Conservation (phyloP, 2,797 vertebrate genomes). For the Catamblyrhynchus diadema region DNA sequence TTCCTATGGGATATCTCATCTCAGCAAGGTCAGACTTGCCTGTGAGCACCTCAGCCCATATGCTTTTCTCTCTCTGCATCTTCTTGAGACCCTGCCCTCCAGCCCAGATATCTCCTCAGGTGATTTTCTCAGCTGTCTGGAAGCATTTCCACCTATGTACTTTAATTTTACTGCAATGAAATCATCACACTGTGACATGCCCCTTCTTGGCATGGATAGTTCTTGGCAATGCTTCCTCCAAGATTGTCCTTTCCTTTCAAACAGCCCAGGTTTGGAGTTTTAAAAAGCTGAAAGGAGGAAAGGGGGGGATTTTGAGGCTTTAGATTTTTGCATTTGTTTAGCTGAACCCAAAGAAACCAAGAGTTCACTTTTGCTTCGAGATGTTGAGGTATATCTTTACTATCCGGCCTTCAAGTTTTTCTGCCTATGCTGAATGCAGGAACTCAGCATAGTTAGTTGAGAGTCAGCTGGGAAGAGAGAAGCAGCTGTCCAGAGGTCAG, state of each 20-base stretch:
- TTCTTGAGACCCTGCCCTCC: not conserved
- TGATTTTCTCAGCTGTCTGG: not conserved
- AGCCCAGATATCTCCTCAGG: not conserved
- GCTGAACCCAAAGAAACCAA: not conserved
- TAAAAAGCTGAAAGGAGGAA: not conserved
- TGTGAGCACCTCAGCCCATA: not conserved
- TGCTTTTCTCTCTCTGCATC: not conserved
- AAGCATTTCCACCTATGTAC: not conserved
- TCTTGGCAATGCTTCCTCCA: not conserved
- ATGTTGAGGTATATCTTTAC: not conserved
- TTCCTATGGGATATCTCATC: not conserved
- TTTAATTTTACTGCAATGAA: not conserved
- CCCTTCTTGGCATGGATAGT: not conserved
- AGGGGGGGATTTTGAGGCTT: not conserved
- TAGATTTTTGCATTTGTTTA: not conserved
- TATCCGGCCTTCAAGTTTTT: not conserved
- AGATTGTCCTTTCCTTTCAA: not conserved
- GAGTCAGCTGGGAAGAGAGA: not conserved
- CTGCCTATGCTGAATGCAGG: not conserved
- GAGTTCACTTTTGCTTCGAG: not conserved
- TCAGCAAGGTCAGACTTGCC: conserved; percentile 5
- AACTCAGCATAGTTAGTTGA: not conserved
- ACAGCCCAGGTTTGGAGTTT: not conserved
- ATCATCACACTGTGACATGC: not conserved
- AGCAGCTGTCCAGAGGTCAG: not conserved